phyloP scores from a whole-genome alignment of 2,888 invertebrate genomes.

The Yponomeuta cagnagella region DNA sequence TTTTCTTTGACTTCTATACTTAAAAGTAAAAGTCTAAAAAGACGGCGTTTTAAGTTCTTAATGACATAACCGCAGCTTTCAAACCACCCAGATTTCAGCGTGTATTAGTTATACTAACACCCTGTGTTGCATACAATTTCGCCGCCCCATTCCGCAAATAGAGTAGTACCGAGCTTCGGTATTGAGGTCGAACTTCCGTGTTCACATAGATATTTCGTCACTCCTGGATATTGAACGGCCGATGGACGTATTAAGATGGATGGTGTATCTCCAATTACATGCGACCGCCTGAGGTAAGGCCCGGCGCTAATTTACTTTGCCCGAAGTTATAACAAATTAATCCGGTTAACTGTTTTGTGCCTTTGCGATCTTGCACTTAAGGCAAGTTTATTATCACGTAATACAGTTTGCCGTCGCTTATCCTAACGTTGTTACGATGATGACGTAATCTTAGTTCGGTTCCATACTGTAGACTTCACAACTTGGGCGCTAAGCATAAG shows the following conservation, averaged over 20 bases:
- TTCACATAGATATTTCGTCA: background rate
- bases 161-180: no score
- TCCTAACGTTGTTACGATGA: background rate
- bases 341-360: background rate
- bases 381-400: background rate
- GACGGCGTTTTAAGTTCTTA: no score
- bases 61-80: no score
- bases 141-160: constrained; percentile 20
- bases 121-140: constrained; percentile 25
- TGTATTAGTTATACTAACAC: background rate
- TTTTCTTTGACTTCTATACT: no score
- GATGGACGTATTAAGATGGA: constrained; percentile 42
- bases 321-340: constrained; percentile 17
- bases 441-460: background rate
- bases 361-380: background rate
- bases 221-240: constrained; percentile 28
- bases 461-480: no score
- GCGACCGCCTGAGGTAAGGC: constrained; percentile 27
- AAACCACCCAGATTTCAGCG: no score
- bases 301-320: constrained; percentile 33
- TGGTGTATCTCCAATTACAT: constrained; percentile 33
- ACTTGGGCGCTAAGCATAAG: no score
- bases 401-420: background rate
- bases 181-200: no score
- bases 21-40: no score